Base-by-base conservation (phyloP, 2,888 invertebrate species). In the Perizoma affinitatum region DNA sequence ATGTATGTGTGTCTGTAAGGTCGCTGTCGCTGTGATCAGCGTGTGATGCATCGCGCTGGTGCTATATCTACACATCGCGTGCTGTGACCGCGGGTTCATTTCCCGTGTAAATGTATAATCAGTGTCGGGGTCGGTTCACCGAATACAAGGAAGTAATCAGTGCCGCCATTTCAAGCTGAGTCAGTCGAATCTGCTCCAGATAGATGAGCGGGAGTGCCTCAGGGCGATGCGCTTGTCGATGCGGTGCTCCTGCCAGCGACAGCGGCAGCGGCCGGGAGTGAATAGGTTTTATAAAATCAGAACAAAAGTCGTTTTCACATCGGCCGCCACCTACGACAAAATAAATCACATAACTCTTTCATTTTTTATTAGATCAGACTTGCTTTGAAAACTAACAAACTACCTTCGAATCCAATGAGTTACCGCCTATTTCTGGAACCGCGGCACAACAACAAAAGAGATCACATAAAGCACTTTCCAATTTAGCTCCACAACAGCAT, bases 401-500 rank as follows among this genome's bases (percentile, higher is more conserved):
- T 5, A 9, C 46, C 10, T 53, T 45, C 46, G 4, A 45, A 46
- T 41, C 34, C 2, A 22, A 41, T 47, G 54, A 54, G 34, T 47
- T 41, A 54, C 47, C 46, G 22, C 8, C 48, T 22, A 22, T 42
- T 35, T 8, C 44, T 34, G n/a, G 45, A 40, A 54, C 41, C 47
- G 41, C 41, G 34, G 11, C 45, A 52, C 41, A 36, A 54, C 47
- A 42, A 54, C 38, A 40, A 35, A 42, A 43, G 36, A 36, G 48
- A 55, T 43, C 48, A 54, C 54, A 55, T 55, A 55, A 55, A 55
- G 5, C 42, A 55, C 43, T 55, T 55, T 55, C 55, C 48, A 49
- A 55, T 55, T 55, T 55, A 7, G 55, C 11, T 11, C 33, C 46
- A 40, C 6, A 54, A 54, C 33, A n/a, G 38, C 38, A 9, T 10